Percentiles rank a stretch among this genome's conserved stretches.
phyloP scores from a whole-genome alignment of 2,113 vertebrate species.

The Nematolebias whitei region DNA sequence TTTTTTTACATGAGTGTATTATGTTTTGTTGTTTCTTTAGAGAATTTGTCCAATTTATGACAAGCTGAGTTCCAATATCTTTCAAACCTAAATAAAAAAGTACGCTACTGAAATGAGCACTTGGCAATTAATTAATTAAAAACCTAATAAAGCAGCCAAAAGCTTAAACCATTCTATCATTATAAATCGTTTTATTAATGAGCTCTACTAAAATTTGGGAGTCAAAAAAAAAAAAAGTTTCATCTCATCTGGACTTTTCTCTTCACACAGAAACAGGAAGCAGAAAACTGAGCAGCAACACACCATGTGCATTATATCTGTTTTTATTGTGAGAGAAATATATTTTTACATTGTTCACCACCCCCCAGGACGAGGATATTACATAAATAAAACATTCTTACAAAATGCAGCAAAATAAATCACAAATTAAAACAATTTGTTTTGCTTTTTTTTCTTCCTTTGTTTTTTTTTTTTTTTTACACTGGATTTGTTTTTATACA shows the following conservation, averaged over 20 bases:
- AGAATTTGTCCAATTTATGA: too few species aligned
- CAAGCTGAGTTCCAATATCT: too few species aligned
- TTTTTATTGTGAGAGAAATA: constrained; percentile 84
- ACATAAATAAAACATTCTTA: constrained; percentile 96
- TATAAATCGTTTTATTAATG: too few species aligned
- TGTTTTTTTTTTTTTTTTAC: constrained; percentile 70
- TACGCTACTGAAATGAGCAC: too few species aligned
- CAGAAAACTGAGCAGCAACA: neutral
- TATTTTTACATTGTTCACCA: constrained; percentile 84
- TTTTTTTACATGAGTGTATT: too few species aligned
- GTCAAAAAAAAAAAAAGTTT: too few species aligned
- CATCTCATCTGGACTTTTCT: neutral
- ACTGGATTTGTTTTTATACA: constrained; percentile 89
- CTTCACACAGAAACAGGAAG: neutral
- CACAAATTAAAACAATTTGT: constrained; percentile 58
- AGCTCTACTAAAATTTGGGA: too few species aligned
- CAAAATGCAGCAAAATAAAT: constrained; percentile 81
- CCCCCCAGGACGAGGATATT: constrained; percentile 75
- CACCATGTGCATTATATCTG: constrained; percentile 30
- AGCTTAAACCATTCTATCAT: too few species aligned
- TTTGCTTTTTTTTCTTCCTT: constrained; percentile 4
- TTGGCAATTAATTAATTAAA: too few species aligned
- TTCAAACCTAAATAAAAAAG: too few species aligned
- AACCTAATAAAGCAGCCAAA: too few species aligned
- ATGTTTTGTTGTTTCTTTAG: too few species aligned